phyloP scores from a whole-genome alignment of 2,113 vertebrate genomes.

The Elephantulus edwardii region DNA sequence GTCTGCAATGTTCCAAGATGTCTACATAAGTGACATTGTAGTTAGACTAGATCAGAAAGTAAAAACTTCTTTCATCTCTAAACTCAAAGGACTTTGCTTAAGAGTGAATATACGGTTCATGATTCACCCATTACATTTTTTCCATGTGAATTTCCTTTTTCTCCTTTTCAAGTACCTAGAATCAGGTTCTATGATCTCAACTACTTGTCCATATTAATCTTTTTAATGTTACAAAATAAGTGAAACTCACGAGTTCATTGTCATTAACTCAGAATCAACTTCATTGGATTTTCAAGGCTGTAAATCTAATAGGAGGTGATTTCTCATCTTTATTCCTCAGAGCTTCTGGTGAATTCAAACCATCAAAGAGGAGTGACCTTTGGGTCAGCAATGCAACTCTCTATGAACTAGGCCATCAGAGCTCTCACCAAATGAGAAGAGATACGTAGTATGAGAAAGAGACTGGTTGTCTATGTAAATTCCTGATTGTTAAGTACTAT shows the following conservation, averaged over 20 bases:
- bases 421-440: no score
- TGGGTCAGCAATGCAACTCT: no score
- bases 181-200: background rate
- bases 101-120: background rate
- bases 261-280: no score
- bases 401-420: no score
- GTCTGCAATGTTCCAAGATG: background rate
- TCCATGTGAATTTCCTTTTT: no score
- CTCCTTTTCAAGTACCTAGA: background rate
- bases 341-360: no score
- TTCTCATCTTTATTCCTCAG: no score
- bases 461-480: no score
- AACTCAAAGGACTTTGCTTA: background rate
- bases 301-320: no score
- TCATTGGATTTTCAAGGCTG: no score
- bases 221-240: background rate
- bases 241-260: no score
- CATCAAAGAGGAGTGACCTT: no score
- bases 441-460: background rate
- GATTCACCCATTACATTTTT: background rate
- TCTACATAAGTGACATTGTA: background rate
- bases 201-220: background rate
- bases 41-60: background rate
- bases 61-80: background rate
- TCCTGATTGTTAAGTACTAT: background rate